Percentiles rank a stretch among this genome's conserved stretches.
These are phyloP conservation scores for Drosophila neonasuta DNA, from an alignment of 2,888 invertebrate genomes.

Conservation along the genomic window DNA sequence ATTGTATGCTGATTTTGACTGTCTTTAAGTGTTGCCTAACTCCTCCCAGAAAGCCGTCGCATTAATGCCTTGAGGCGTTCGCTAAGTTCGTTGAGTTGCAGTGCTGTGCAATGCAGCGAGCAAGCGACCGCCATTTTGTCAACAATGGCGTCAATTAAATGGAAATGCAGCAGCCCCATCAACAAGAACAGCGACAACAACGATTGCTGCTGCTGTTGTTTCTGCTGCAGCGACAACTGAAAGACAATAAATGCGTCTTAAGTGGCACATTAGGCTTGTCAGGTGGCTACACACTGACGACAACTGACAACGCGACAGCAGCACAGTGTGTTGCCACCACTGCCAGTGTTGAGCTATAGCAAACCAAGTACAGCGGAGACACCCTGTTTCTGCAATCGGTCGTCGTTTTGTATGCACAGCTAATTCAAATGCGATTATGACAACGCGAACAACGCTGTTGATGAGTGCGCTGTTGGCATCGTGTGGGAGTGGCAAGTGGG, in stretches of 20 bases:
- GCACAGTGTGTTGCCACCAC: neutral
- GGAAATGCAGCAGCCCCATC: constrained; percentile 64
- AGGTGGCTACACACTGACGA: constrained; percentile 48
- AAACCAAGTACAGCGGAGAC: constrained; percentile 4
- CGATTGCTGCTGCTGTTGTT: constrained; percentile 6
- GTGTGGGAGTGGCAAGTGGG: neutral
- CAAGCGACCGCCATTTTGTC: constrained; percentile 72
- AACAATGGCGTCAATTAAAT: constrained; percentile 76
- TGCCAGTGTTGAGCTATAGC: neutral
- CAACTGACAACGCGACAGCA: neutral
- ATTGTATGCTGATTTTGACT: constrained; percentile 1
- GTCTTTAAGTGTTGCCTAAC: constrained; percentile 11
- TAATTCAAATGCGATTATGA: constrained; percentile 76
- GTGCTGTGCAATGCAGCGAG: constrained; percentile 27
- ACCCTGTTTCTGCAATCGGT: constrained; percentile 57
- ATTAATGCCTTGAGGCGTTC: constrained; percentile 59
- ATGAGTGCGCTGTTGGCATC: neutral
- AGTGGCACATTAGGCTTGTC: constrained; percentile 73
- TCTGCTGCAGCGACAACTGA: constrained; percentile 26
- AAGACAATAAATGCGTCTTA: constrained; percentile 77
- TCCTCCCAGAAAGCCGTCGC: constrained; percentile 23
- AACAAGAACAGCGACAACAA: constrained; percentile 25
- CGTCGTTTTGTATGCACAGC: constrained; percentile 67
- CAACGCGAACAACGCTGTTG: constrained; percentile 64
- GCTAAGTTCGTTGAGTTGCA: constrained; percentile 18